These are phyloP conservation scores for Anthonomus grandis DNA, from an alignment of 1,140 invertebrate genomes.

Conservation along the genomic window DNA sequence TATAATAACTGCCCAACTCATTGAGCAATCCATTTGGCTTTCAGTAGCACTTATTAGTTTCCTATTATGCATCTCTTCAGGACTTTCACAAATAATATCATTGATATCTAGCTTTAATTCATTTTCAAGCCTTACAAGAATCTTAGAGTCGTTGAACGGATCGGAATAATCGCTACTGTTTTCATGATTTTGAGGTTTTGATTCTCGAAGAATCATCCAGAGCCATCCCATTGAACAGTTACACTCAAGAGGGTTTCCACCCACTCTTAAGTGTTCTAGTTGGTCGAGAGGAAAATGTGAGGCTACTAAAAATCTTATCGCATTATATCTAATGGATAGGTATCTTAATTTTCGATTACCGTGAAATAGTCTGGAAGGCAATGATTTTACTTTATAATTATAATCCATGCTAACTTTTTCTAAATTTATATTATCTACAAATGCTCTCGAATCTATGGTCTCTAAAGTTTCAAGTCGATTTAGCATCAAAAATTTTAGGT, in stretches of 20 bases:
- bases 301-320: conserved; percentile 67
- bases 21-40: conserved; percentile 59
- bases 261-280: conserved; percentile 64
- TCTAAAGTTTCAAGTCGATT: conserved; percentile 63
- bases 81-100: conserved; percentile 55
- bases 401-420: conserved; percentile 73
- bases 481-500: conserved; percentile 69
- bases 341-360: conserved; percentile 70
- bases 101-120: conserved; percentile 47
- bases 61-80: conserved; percentile 51
- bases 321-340: conserved; percentile 69
- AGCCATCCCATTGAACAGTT: conserved; percentile 86
- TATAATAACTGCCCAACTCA: conserved; percentile 57
- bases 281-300: conserved; percentile 77
- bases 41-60: conserved; percentile 56
- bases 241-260: conserved; percentile 80
- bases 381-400: conserved; percentile 64
- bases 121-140: conserved; percentile 19
- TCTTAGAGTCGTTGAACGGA: conserved; percentile 7
- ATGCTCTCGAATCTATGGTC: conserved; percentile 68
- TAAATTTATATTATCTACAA: conserved; percentile 80
- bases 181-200: conserved; percentile 41
- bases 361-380: conserved; percentile 71
- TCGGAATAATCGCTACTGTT: conserved; percentile 38
- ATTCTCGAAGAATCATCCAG: conserved; percentile 67